Base-by-base conservation (phyloP, 1,140 invertebrate species). In the Drosophila orena region DNA sequence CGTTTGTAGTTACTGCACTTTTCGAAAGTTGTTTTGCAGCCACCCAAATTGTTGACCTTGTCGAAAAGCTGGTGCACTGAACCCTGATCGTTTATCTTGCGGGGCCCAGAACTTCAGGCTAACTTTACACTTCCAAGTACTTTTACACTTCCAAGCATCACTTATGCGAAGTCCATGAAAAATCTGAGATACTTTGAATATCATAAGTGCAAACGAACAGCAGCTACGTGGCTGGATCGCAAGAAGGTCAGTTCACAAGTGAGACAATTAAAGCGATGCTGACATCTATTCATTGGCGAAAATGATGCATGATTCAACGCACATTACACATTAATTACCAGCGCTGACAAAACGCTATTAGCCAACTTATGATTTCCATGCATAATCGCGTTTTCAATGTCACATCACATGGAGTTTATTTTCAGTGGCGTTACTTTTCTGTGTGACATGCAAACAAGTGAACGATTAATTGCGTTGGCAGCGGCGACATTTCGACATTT, bases 341-440 rank as follows among this genome's bases (percentile, higher is more conserved):
- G 43, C 68, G 74, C 59, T 71, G 65, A 86, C 83, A 78, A 86
- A 81, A 75, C 70, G 62, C 68, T 56, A 78, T 71, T 60, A 75
- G 77, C 43, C 50, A 58, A 68, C 62, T 64, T 81, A 65, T 80
- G 73, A 47, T 66, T 61, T 72, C 54, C 64, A 84, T 76, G 65
- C 68, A 56, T 77, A 85, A 86, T 78, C 74, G 62, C 73, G 58
- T 71, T 77, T 88, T 88, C 84, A 88, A 89, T 88, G 83, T 77
- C 83, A 80, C 40, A 37, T 52, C 46, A 52, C 35, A 35, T 22
- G 17, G 34, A 35, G 46, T 43, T 61, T 27, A 35, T 42, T 64
- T 66, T 58, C 55, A 53, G 49, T 34, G 35, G 27, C 30, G 46
- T 81, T 30, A 10, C 8, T 30, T 49, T 49, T 62, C 49, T 47